A percentile compares a stretch with the other conserved stretches of the same genome.
These are phyloP conservation scores for Phalacrocorax carbo DNA, from an alignment of 2,113 vertebrate species.

Conservation along the genomic window DNA sequence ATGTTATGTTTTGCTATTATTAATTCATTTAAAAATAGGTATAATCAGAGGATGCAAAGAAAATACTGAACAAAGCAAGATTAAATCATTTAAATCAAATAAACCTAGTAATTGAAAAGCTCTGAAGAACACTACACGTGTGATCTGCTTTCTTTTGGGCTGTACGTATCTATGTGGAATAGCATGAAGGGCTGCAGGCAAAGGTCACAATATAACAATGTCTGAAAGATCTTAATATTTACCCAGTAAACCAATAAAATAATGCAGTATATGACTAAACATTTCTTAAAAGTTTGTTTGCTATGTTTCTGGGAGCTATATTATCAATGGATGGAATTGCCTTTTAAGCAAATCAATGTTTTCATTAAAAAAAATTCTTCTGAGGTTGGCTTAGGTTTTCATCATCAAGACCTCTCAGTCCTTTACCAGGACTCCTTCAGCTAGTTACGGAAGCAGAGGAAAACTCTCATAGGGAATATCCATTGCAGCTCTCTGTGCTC, in stretches of 20 bases:
- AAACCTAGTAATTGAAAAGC: neutral
- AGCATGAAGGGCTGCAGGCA: neutral
- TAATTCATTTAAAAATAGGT: neutral
- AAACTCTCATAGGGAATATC: neutral
- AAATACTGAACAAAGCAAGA: neutral
- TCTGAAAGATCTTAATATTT: neutral
- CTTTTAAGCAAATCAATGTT: neutral
- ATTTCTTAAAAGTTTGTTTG: neutral
- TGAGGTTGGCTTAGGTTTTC: neutral
- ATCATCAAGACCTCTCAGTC: neutral
- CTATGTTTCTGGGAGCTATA: neutral
- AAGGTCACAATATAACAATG: neutral
- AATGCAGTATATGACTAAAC: neutral
- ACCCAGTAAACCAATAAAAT: neutral
- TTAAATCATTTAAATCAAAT: neutral
- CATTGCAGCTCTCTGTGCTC: rapidly evolving
- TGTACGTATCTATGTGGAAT: neutral
- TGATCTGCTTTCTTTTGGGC: neutral
- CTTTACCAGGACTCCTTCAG: neutral
- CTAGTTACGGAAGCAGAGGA: neutral
- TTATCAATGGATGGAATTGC: neutral
- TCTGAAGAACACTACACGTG: neutral
- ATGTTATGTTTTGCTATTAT: neutral
- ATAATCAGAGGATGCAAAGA: neutral
- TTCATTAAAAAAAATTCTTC: neutral